A percentile compares a stretch with the other conserved stretches of the same genome.
Evolutionary conservation across 2,113 vertebrate species (phyloP).

Genomic region (Brachionichthys hirsutus): DNA sequence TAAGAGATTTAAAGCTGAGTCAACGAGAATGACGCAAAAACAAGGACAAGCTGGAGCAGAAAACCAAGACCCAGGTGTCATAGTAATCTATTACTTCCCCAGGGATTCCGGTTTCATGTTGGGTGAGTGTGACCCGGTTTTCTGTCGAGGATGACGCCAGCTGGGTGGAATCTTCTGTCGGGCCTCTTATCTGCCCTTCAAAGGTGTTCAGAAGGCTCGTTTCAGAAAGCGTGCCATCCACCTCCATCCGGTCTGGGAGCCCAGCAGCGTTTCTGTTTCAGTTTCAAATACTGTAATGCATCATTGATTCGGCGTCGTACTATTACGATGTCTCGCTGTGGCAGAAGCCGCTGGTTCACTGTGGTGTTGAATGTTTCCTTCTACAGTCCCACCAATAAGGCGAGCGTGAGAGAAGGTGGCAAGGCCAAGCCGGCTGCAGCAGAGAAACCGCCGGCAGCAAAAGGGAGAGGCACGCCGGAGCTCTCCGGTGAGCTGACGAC

Average conservation of each 20-base stretch:
- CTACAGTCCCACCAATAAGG: constrained; percentile 80
- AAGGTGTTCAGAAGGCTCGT: too few species aligned
- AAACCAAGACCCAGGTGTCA: too few species aligned
- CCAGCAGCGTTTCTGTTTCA: constrained; percentile 15
- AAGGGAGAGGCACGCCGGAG: constrained; percentile 79
- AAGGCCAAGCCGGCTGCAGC: constrained; percentile 71
- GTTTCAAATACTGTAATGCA: too few species aligned
- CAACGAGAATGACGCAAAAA: too few species aligned
- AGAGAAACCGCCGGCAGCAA: constrained; percentile 78
- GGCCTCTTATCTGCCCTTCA: constrained; percentile 33
- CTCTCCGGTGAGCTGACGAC: constrained; percentile 78
- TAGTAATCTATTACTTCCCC: too few species aligned
- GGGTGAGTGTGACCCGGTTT: too few species aligned
- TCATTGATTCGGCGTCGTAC: too few species aligned
- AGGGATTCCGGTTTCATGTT: too few species aligned
- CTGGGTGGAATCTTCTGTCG: constrained; percentile 27
- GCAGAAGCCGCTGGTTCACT: not conserved
- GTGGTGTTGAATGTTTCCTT: constrained; percentile 1
- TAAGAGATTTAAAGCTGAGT: too few species aligned
- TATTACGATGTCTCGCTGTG: too few species aligned
- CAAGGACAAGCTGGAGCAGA: too few species aligned
- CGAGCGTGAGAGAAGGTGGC: constrained; percentile 69
- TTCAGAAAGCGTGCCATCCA: constrained; percentile 20
- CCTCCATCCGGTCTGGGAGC: constrained; percentile 14
- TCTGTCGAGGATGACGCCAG: constrained; percentile 17